These are phyloP conservation scores for Pipistrellus kuhlii DNA, from an alignment of 2,797 vertebrate species.

Conservation along the genomic window DNA sequence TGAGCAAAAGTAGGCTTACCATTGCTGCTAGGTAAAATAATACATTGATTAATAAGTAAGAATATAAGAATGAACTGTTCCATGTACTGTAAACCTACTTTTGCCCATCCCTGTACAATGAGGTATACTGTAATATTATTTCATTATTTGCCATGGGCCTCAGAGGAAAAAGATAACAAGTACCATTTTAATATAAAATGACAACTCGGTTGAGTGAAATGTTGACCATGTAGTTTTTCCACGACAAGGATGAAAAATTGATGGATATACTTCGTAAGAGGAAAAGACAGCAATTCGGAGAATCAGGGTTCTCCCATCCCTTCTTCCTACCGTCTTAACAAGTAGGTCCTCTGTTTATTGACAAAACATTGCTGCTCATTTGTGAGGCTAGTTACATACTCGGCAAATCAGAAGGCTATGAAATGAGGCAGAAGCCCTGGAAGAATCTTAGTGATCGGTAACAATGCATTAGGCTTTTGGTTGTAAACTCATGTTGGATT, in stretches of 20 bases:
- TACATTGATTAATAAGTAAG: too few species aligned
- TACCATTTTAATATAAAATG: conserved; percentile 54
- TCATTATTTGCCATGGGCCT: not conserved
- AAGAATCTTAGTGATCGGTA: not conserved
- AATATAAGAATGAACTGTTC: too few species aligned
- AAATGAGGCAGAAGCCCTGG: not conserved
- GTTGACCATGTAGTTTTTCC: not conserved
- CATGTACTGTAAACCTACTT: not conserved
- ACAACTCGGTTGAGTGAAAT: conserved; percentile 2
- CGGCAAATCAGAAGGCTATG: not conserved
- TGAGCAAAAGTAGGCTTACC: not conserved
- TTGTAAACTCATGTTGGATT: not conserved
- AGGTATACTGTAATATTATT: not conserved
- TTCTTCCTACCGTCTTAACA: not conserved
- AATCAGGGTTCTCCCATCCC: not conserved
- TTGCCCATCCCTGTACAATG: not conserved
- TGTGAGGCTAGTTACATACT: not conserved
- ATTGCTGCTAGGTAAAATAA: not conserved
- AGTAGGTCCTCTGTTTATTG: not conserved
- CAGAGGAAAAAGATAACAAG: conserved; percentile 22
- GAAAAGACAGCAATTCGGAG: not conserved
- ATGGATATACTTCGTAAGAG: not conserved
- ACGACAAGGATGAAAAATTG: not conserved
- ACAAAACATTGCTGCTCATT: not conserved
- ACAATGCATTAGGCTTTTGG: not conserved